Evolutionary conservation across 2,888 invertebrate species (phyloP), one percentile per base, ranked within the genome.

Genomic region (Gortyna flavago): DNA sequence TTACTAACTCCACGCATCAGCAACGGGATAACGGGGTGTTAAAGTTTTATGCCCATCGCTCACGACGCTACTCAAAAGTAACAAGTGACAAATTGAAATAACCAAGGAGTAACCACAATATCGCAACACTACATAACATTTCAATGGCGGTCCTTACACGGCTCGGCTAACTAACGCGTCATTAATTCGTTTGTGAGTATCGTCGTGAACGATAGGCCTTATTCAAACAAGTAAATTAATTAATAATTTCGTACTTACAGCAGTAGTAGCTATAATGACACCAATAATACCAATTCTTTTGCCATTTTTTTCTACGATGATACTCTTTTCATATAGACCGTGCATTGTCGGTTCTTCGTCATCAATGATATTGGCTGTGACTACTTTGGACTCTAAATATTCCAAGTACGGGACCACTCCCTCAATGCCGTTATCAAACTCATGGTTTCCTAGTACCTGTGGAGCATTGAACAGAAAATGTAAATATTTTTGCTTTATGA

Each of bases 391-490:
- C 0, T 97, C 94, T n/a, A 98, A 90, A 65, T 96, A 92, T 88
- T 97, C 89, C 18, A 99, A 91, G 91, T 98, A 98, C 0, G 98
- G 98, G 0, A 98, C 97, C 0, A 98, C 95, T 3, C 98, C 98
- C 57, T 95, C 97, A 1, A 98, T 95, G 0, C 97, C 97, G 85
- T 98, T 97, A 91, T 99, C 99, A 88, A 99, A 99, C 92, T 99
- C 99, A 91, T 99, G 99, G 91, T 99, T 99, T 2, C 99, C 99
- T 62, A 99, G 92, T 0, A 98, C 98, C 98, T 98, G 92, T 41
- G 11, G 16, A 57, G 51, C 7, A 35, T 57, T 21, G 4, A 21
- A 13, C n/a, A 35, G n/a, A n/a, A 57, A 57, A 38, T n/a, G 2
- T 69, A 2, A 7, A 57, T 38, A 21, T 7, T 11, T 51, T 54